These are phyloP conservation scores for Chironomus riparius DNA, from an alignment of 2,888 invertebrate genomes.

Conservation along the genomic window DNA sequence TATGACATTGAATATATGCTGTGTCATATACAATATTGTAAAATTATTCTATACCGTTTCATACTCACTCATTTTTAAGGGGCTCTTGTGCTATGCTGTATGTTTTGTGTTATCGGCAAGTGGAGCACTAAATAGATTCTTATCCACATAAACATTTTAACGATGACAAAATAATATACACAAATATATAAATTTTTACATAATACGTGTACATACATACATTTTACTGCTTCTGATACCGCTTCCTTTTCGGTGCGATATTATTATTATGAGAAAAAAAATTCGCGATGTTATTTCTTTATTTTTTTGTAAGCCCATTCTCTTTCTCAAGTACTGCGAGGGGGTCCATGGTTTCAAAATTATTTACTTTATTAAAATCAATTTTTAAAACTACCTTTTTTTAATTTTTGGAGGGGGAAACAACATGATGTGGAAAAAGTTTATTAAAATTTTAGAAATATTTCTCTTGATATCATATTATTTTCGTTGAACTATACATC, in stretches of 20 bases:
- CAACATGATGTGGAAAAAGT: too few species aligned
- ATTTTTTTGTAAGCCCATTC: background rate
- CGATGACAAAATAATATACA: conserved; percentile 10
- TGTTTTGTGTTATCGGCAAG: background rate
- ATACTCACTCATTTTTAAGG: background rate
- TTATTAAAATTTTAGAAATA: too few species aligned
- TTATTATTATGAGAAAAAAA: background rate
- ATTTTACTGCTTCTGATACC: background rate
- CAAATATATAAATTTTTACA: background rate
- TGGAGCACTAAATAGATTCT: conserved; percentile 8
- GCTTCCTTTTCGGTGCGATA: background rate
- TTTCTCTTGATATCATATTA: too few species aligned
- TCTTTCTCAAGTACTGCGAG: too few species aligned
- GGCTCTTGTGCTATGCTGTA: background rate
- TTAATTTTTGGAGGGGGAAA: too few species aligned
- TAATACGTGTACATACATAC: background rate
- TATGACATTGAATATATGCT: background rate
- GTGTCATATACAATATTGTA: background rate
- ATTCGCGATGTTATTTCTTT: background rate
- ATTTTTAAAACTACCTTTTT: too few species aligned
- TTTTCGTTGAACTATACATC: too few species aligned
- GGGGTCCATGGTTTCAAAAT: too few species aligned
- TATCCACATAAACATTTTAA: background rate
- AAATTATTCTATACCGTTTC: background rate
- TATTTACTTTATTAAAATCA: too few species aligned